Percentiles rank a stretch among this genome's conserved stretches.
Conservation (phyloP, 53 echinoderm and acorn worm genomes). For the Mesocentrotus franciscanus region DNA sequence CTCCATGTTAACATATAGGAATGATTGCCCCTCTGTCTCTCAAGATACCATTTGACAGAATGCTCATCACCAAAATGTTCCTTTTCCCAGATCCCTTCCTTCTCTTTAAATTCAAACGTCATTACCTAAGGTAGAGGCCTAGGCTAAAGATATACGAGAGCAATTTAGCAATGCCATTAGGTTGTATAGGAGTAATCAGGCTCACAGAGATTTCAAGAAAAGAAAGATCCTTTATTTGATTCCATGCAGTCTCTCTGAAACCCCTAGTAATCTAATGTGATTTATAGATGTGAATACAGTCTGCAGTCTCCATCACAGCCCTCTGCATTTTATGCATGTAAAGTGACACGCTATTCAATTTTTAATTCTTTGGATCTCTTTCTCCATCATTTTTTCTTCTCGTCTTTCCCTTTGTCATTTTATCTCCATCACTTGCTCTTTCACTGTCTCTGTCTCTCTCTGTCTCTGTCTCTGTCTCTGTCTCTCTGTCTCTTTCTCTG, state of each 20-base stretch:
- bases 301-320: neutral
- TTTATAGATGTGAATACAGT: neutral
- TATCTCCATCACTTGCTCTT: neutral
- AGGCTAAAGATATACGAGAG: neutral
- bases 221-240: neutral
- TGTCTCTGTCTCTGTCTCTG: neutral
- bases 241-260: neutral
- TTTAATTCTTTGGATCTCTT: neutral
- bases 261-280: neutral
- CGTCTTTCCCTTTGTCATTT: neutral
- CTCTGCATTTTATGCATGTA: neutral
- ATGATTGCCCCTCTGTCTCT: too few relatives aligned
- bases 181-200: conserved; percentile 7
- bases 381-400: neutral
- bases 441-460: neutral
- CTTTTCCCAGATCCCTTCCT: neutral
- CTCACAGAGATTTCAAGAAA: neutral
- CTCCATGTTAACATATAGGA: too few relatives aligned
- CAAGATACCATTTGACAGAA: too few relatives aligned
- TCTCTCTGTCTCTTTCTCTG: neutral
- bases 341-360: neutral
- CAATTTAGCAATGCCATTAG: conserved; percentile 30
- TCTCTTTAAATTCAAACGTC: conserved; percentile 2
- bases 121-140: neutral
- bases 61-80: neutral